phyloP scores from a whole-genome alignment of 2,113 vertebrate species.

The Bos javanicus region DNA sequence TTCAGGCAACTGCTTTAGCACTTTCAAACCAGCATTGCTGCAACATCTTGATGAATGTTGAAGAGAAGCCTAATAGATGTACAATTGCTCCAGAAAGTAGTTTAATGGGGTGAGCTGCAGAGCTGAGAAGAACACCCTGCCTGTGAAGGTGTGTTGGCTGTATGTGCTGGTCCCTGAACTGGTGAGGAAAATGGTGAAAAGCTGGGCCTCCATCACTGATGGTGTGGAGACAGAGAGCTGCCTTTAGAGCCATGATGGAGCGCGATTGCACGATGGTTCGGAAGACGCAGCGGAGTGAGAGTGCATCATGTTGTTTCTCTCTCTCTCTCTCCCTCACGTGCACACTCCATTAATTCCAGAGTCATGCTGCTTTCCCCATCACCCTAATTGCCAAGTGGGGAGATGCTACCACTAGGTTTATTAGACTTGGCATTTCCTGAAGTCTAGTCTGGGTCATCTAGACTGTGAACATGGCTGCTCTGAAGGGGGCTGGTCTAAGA shows the following conservation, averaged over 20 bases:
- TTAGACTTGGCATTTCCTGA: neutral
- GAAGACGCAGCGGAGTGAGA: rapidly evolving
- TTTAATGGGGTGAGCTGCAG: neutral
- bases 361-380: neutral
- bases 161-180: rapidly evolving
- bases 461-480: neutral
- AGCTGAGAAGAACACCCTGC: neutral
- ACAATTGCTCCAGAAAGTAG: rapidly evolving
- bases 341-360: neutral
- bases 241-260: neutral
- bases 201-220: neutral
- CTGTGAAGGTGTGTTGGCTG: rapidly evolving
- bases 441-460: neutral
- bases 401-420: neutral
- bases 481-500: neutral
- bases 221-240: neutral
- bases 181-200: rapidly evolving
- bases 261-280: rapidly evolving
- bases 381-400: neutral
- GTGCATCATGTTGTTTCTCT: neutral
- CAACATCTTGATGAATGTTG: rapidly evolving
- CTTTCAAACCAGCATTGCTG: neutral
- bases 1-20: neutral
- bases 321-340: neutral
- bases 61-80: neutral